Base-by-base conservation (phyloP, 2,113 vertebrate genomes). In the Panurus biarmicus region DNA sequence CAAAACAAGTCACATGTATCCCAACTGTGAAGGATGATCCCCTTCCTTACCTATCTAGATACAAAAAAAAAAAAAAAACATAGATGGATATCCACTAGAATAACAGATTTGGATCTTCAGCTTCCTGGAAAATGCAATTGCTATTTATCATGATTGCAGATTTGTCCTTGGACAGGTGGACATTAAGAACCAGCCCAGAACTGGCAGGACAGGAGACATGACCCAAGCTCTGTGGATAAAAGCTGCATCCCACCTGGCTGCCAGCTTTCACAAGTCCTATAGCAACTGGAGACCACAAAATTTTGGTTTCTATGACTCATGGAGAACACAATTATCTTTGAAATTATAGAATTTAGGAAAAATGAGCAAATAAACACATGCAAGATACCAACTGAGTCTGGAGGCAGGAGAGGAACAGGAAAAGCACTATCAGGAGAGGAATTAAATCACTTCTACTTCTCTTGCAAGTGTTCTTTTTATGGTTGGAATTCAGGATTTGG, bases 1-100 rank as follows among this genome's bases (percentile, higher is more conserved):
- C 14, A 50, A 75, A 67, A 26, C 6, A 38, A 4, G 9, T 4
- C 1, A 3, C 7, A 20, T 0, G 0, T 25, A 57, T 5, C 6
- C 12, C 19, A 20, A 3, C 13, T 7, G 8, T 3, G 3, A 6
- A 42, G 22, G 40, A 76, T 42, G 10, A 19, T 56, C 16, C 11
- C 47, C 8, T n/a, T 79, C 9, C 12, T 60, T 26, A 70, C 1
- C 11, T 26, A 29, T 3, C 14, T 5, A n/a, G 20, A 20, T 4
- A 23, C 0, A 56, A 67, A 51, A n/a, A 40, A 22, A 35, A 28
- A 40, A 40, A 40, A 40, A 5, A 26, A 72, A 71, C 51, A 58
- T 54, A n/a, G 3, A 2, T 8, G 1, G 35, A 23, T 48, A 45
- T 28, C 11, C 22, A 50, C 9, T 22, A 5, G 6, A 7, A 14